Evolutionary conservation across 2,888 invertebrate genomes (phyloP).

Genomic region (Tanytarsus gracilentus): DNA sequence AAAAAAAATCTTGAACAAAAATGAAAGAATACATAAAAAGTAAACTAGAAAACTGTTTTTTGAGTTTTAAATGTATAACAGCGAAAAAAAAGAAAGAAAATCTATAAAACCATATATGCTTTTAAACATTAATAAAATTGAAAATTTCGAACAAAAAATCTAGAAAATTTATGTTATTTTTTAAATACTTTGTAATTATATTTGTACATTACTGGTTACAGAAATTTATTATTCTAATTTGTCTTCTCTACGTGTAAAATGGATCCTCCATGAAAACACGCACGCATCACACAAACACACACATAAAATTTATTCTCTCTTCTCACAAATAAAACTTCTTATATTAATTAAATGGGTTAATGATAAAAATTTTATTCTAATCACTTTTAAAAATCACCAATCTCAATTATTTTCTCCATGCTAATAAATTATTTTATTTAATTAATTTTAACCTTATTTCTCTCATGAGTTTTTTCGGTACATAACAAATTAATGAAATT

Average conservation of each 20-base stretch:
- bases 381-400: not conserved
- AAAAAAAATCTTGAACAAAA: not conserved
- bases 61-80: slow-evolving; percentile 12
- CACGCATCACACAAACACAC: not conserved
- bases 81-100: not conserved
- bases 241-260: not conserved
- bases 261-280: too few relatives aligned
- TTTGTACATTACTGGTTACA: slow-evolving; percentile 6
- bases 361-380: not conserved
- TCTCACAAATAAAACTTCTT: not conserved
- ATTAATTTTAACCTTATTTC: too few relatives aligned
- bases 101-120: not conserved
- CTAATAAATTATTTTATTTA: too few relatives aligned
- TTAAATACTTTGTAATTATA: slow-evolving; percentile 2
- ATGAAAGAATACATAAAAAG: not conserved
- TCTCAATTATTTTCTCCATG: not conserved
- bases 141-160: slow-evolving; percentile 8
- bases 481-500: too few relatives aligned
- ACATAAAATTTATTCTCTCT: not conserved
- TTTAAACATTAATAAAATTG: slow-evolving; percentile 7
- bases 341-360: slow-evolving; percentile 15
- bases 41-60: not conserved
- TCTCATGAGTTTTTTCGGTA: too few relatives aligned
- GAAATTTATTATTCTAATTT: not conserved
- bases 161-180: not conserved